phyloP scores from a whole-genome alignment of 2,113 vertebrate species.

The Dissostichus mawsoni region DNA sequence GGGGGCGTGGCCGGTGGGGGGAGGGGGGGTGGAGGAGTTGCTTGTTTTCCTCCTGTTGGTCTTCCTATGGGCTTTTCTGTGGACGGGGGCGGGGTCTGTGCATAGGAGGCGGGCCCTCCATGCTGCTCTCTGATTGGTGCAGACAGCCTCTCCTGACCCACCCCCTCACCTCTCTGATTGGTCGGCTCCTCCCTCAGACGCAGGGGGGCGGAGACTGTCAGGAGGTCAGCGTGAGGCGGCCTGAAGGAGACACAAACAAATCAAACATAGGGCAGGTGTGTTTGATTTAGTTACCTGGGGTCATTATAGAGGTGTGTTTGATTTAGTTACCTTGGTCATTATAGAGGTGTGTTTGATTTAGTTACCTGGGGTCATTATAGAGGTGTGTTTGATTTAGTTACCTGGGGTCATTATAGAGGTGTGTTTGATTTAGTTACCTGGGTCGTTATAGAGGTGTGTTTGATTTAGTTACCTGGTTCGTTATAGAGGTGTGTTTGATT shows the following conservation, averaged over 20 bases:
- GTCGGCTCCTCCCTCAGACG: constrained; percentile 71
- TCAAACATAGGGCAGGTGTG: background rate
- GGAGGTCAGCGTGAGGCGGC: constrained; percentile 87
- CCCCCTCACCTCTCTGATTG: constrained; percentile 26
- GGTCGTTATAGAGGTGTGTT: background rate
- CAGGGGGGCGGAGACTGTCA: constrained; percentile 61
- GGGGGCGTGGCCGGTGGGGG: background rate
- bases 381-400: background rate
- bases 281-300: constrained; percentile 6
- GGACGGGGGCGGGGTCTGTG: constrained; percentile 24
- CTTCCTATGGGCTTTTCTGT: constrained; percentile 83
- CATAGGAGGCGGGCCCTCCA: background rate
- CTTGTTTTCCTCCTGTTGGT: constrained; percentile 76
- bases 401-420: constrained; percentile 1
- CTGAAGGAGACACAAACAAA: constrained; percentile 69
- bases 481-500: background rate
- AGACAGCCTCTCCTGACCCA: background rate
- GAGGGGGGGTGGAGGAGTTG: constrained; percentile 31
- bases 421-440: constrained; percentile 6
- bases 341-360: background rate
- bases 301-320: background rate
- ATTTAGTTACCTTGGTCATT: constrained; percentile 1
- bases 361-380: constrained; percentile 12
- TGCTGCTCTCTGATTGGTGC: constrained; percentile 19
- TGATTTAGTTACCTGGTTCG: constrained; percentile 2